Base-by-base conservation (phyloP, 2,113 vertebrate species). In the Suricata suricatta region DNA sequence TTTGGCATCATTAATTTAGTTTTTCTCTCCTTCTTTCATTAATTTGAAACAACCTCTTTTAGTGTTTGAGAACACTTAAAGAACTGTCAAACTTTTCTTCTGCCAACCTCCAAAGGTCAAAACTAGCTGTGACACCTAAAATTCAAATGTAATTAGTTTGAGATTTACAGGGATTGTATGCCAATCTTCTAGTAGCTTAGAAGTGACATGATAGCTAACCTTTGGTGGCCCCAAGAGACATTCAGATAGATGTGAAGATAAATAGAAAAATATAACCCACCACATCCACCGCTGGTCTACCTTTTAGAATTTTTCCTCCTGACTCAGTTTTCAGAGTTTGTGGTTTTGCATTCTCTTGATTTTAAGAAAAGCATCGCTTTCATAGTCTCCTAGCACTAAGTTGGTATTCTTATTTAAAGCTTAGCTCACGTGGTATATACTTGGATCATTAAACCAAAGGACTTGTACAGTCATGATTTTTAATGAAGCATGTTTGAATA, bases 401-500 rank as follows among this genome's bases (percentile, higher is more conserved):
- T 89, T 98, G 93, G 95, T 98, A 83, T 98, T 98, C 98, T 98
- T 98, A 98, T 97, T 98, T 98, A 98, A 99, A 96, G 95, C 97
- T 98, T 98, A 98, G 89, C 91, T 98, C 96, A 98, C 88, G 77
- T 97, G 98, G 85, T 97, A 80, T 97, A 63, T 97, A 98, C 97
- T 98, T 98, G 98, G 98, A 98, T 98, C 98, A 99, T 99, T 99
- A 99, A 99, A 98, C 97, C 98, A 93, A 98, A 99, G 97, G 98
- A 98, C 98, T 98, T 47, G 77, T 98, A 96, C 87, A 97, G 97
- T 98, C 2, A 63, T 98, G 98, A 98, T 99, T 99, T 98, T 99
- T 99, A 99, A 99, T 98, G 98, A 98, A 98, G 98, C 97, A 96
- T 98, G 97, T 98, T 99, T 98, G 98, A 99, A 98, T 99, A 98